Base-by-base conservation (phyloP, 2,113 vertebrate species). In the Amphiprion percula region DNA sequence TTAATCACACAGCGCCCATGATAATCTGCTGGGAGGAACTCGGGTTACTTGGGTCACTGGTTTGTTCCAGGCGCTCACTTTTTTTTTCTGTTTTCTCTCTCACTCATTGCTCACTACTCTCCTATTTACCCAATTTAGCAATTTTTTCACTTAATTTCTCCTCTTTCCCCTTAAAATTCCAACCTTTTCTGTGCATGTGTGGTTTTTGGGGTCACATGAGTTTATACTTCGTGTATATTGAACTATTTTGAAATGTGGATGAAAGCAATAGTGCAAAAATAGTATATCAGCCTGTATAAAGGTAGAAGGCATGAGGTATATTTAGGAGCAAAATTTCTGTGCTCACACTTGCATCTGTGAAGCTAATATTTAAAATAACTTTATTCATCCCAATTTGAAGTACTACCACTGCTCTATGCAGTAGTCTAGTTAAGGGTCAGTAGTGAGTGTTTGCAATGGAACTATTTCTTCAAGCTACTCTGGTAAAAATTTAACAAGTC, bases 1-100 rank as follows among this genome's bases (percentile, higher is more conserved):
- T 95, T 96, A 96, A 96, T 95, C 96, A 94, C 91, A 94, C 94
- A 94, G 94, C 95, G 94, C 95, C 94, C 87, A 88, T 87, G 91
- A 93, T 96, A 97, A 96, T 97, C 95, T 95, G 94, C 91, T 91
- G 95, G 95, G 93, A 94, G 87, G 88, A 91, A 85, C 80, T 87
- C 90, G 93, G 96, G 88, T 90, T 92, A 90, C 77, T 79, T 91
- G 96, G 96, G 96, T 97, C 96, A 96, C 76, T 79, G 91, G 90
- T 90, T 92, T 89, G 88, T 90, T 92, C 85, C 83, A 91, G 75
- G 77, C 84, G 84, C 94, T 94, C 87, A 50, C 26, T 26, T 78
- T 68, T 73, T 73, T 33, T 50, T 11, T 52, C 19, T 44, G 50
- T 73, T 54, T 77, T 74, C 23, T 53, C 23, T 53, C 63, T 82